Evolutionary conservation across 2,113 vertebrate genomes (phyloP).

Genomic region (Passer domesticus): DNA sequence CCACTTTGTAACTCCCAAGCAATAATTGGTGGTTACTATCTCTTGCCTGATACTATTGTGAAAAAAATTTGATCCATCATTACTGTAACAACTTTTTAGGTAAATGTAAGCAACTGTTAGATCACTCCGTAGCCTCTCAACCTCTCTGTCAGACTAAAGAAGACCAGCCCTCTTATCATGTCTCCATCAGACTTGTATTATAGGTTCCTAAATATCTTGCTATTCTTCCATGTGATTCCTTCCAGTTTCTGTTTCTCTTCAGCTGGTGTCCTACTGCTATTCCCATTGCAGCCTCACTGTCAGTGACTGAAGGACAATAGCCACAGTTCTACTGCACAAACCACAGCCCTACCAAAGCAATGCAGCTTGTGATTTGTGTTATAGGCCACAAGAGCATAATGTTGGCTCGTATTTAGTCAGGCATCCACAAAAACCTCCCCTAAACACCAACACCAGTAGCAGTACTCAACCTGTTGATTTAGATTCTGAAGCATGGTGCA

Average conservation of each 20-base stretch:
- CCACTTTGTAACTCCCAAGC: neutral
- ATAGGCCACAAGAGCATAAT: neutral
- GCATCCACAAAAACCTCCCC: neutral
- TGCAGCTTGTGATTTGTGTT: neutral
- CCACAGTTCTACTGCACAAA: neutral
- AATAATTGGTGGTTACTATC: neutral
- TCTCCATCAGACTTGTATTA: neutral
- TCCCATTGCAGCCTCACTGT: neutral
- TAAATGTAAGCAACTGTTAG: neutral
- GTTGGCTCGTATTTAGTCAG: neutral
- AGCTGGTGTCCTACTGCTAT: fast-evolving
- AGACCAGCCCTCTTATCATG: neutral
- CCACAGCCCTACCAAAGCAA: neutral
- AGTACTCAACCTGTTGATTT: neutral
- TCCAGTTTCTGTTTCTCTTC: neutral
- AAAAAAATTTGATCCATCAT: neutral
- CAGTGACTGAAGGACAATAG: neutral
- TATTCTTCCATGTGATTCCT: neutral
- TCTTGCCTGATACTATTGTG: neutral
- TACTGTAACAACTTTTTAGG: neutral
- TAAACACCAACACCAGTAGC: neutral
- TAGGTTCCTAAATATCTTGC: neutral
- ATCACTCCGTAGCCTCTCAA: neutral
- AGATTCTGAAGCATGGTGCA: neutral
- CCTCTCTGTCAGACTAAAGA: neutral